Percentiles rank a stretch among this genome's conserved stretches.
Evolutionary conservation across 2,797 vertebrate species (phyloP).

Genomic region (Holocentrus rufus): DNA sequence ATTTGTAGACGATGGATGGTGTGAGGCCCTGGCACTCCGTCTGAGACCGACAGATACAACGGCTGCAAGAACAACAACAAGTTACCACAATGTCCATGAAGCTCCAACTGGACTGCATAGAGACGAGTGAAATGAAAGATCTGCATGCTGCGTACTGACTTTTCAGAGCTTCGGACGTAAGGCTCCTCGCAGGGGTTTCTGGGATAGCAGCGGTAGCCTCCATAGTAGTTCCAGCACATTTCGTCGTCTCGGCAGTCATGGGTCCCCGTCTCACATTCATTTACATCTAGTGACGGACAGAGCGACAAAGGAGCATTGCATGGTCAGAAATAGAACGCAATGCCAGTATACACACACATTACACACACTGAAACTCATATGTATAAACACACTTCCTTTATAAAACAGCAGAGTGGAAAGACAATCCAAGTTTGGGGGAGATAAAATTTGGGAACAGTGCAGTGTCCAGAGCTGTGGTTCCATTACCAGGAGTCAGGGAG

Average conservation of each 20-base stretch:
- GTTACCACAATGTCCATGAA: slow-evolving; percentile 5
- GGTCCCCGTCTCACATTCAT: slow-evolving; percentile 92
- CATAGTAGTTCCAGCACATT: slow-evolving; percentile 96
- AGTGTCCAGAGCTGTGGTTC: slow-evolving; percentile 17
- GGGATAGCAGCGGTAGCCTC: slow-evolving; percentile 95
- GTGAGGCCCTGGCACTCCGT: slow-evolving; percentile 84
- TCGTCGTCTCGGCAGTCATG: slow-evolving; percentile 92
- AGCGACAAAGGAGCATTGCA: slow-evolving; percentile 33
- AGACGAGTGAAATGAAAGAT: slow-evolving; percentile 16
- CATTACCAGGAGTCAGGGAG: slow-evolving; percentile 45
- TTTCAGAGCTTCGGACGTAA: slow-evolving; percentile 90
- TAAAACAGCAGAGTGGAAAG: slow-evolving; percentile 40
- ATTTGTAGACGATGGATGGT: slow-evolving; percentile 94
- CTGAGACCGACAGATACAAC: slow-evolving; percentile 89
- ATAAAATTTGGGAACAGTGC: slow-evolving; percentile 16
- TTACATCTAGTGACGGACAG: slow-evolving; percentile 86
- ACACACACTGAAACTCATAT: slow-evolving; percentile 39
- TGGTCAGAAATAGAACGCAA: slow-evolving; percentile 51
- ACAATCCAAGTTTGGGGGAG: neutral
- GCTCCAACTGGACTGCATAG: neutral
- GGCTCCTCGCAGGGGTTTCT: slow-evolving; percentile 94
- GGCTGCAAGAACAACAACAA: slow-evolving; percentile 80
- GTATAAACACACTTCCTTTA: slow-evolving; percentile 21
- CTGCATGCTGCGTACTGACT: slow-evolving; percentile 81
- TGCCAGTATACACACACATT: slow-evolving; percentile 19